Evolutionary conservation across 2,113 vertebrate genomes (phyloP).

Genomic region (Cheirogaleus medius): DNA sequence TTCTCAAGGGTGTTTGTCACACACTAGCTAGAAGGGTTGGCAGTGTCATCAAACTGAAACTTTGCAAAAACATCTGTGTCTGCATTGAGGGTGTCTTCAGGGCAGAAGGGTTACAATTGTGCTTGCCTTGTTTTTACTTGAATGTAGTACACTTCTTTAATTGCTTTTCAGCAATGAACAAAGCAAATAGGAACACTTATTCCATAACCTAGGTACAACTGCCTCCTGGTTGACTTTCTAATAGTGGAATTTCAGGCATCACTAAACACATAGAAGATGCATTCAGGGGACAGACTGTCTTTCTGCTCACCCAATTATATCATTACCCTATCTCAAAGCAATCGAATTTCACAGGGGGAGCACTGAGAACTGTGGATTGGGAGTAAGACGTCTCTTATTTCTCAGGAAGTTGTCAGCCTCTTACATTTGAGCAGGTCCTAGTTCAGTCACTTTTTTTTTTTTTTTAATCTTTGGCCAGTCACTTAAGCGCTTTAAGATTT

Average conservation of each 20-base stretch:
- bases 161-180: conserved; percentile 37
- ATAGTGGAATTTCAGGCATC: background rate
- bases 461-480: background rate
- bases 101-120: background rate
- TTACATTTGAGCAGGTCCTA: background rate
- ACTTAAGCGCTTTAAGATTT: background rate
- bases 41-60: background rate
- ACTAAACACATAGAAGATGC: background rate
- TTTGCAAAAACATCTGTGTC: background rate
- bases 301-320: background rate
- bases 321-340: background rate
- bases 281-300: background rate
- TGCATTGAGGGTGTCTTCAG: background rate
- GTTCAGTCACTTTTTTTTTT: background rate
- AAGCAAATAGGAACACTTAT: conserved; percentile 17
- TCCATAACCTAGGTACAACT: background rate
- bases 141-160: background rate
- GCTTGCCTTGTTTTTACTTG: background rate
- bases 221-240: background rate
- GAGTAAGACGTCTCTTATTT: background rate
- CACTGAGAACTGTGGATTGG: background rate
- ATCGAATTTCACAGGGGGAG: accelerated
- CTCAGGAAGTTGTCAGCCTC: background rate
- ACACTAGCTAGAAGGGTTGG: background rate
- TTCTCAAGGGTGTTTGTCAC: background rate